A percentile compares a stretch with the other conserved stretches of the same genome.
Conservation (phyloP, 2,888 invertebrate genomes). For the Aleiodes leptofemur region DNA sequence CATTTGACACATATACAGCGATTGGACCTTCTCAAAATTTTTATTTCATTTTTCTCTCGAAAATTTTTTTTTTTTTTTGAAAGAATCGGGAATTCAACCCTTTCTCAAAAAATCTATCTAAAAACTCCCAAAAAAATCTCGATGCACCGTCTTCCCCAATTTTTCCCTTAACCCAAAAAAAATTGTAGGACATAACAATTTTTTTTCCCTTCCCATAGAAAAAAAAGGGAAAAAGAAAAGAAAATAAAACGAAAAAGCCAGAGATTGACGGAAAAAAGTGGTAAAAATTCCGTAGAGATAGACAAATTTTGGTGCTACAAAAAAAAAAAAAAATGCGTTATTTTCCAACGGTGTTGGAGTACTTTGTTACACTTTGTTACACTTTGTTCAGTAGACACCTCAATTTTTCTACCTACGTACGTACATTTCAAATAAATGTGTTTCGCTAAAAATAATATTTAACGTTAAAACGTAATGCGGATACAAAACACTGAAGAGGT, state of each 20-base stretch:
- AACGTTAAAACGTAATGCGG: conserved; percentile 58
- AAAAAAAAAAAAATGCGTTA: conserved; percentile 31
- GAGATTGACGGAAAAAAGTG: background rate
- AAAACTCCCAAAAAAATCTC: no score
- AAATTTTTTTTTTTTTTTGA: no score
- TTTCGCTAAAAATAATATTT: conserved; percentile 70
- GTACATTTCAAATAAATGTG: conserved; percentile 64
- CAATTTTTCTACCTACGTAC: conserved; percentile 49
- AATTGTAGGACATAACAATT: no score
- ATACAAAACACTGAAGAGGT: conserved; percentile 15
- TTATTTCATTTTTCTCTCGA: no score
- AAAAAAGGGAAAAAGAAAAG: background rate
- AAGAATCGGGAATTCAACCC: no score
- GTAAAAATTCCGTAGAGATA: background rate
- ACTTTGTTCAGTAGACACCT: conserved; percentile 62
- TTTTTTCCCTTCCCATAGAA: background rate
- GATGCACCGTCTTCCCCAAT: no score
- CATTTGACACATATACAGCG: no score
- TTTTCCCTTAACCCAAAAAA: no score
- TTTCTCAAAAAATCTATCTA: no score
- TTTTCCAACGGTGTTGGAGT: conserved; percentile 44
- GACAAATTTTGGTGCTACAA: conserved; percentile 11
- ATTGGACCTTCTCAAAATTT: no score
- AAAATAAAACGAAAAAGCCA: no score
- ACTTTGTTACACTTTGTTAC: conserved; percentile 50